phyloP scores from a whole-genome alignment of 1,140 invertebrate genomes.

The Planococcus citri region DNA sequence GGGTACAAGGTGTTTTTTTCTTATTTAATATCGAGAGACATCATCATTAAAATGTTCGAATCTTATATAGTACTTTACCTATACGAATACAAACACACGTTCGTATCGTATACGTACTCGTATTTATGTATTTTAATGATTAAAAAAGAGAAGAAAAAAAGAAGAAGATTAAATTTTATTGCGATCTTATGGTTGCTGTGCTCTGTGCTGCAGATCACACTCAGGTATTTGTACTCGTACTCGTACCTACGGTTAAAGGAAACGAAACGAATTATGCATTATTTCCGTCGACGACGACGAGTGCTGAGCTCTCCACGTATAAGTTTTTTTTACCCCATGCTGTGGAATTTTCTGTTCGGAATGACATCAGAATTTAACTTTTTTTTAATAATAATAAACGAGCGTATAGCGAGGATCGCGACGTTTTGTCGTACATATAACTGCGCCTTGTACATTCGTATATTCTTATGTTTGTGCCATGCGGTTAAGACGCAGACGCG shows the following conservation, averaged over 20 bases:
- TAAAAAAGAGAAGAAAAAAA: too few species aligned
- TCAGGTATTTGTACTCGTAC: constrained; percentile 10
- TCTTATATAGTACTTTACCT: not conserved
- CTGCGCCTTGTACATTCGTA: too few species aligned
- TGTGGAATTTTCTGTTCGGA: constrained; percentile 20
- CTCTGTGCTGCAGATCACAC: not conserved
- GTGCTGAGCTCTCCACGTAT: too few species aligned
- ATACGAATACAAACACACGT: too few species aligned
- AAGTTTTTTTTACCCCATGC: constrained; percentile 18
- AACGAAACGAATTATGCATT: constrained; percentile 19
- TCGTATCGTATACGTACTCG: not conserved
- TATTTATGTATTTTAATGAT: not conserved
- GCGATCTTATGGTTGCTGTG: not conserved
- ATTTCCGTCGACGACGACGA: constrained; percentile 12
- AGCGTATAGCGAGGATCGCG: not conserved
- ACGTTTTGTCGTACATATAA: not conserved
- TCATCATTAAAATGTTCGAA: constrained; percentile 16
- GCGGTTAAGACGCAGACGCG: not conserved
- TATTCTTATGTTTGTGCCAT: too few species aligned
- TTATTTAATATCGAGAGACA: constrained; percentile 17
- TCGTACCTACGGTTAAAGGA: too few species aligned
- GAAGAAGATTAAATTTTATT: constrained; percentile 20
- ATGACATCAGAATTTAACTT: constrained; percentile 17
- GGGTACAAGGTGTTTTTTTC: not conserved
- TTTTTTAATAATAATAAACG: constrained; percentile 17